Base-by-base conservation (phyloP, 2,888 invertebrate species). In the Cordilura impudica region DNA sequence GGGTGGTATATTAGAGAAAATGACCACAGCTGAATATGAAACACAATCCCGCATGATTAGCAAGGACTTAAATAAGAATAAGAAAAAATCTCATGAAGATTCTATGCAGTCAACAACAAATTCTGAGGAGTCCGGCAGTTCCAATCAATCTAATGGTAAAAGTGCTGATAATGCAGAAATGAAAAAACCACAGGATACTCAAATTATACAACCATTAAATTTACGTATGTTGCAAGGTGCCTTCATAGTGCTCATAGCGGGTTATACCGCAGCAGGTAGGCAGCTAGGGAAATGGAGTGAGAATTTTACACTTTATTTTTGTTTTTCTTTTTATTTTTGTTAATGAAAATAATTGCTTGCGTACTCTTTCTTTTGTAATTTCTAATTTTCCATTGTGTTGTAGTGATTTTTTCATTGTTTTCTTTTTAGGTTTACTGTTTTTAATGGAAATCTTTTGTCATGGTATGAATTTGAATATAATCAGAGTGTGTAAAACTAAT, bases 1-100 rank as follows among this genome's bases (percentile, higher is more conserved):
- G 90, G 93, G 94, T 1, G 95, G 95, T 2, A 94, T 95, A 56
- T 88, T 95, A 63, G 93, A 93, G 0, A 95, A 94, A 90, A 94
- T 95, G 91, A 95, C 95, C 0, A 93, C 93, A 82, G 93, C 93
- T 65, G 95, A 95, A 85, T 95, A 95, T 85, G 93, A 92, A 85
- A 93, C 93, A 79, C 91, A 95, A 81, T 93, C 93, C 90, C 93
- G 90, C 90, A 89, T 91, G 45, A 83, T 86, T 51, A 87, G 88
- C 43, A 90, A 86, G 56, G 86, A 87, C 6, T 58, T 81, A 19
- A 81, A 19, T 14, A 76, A 73, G 26, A 71, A 69, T 21, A 76
- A 61, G 14, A 53, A 63, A 14, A 43, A 10, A 7, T 16, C 65
- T 70, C 12, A 84, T 1, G 45, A 58, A n/a, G 45, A 47, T 39